These are phyloP conservation scores for Mus spicilegus DNA, from an alignment of 2,113 vertebrate species.

Conservation along the genomic window DNA sequence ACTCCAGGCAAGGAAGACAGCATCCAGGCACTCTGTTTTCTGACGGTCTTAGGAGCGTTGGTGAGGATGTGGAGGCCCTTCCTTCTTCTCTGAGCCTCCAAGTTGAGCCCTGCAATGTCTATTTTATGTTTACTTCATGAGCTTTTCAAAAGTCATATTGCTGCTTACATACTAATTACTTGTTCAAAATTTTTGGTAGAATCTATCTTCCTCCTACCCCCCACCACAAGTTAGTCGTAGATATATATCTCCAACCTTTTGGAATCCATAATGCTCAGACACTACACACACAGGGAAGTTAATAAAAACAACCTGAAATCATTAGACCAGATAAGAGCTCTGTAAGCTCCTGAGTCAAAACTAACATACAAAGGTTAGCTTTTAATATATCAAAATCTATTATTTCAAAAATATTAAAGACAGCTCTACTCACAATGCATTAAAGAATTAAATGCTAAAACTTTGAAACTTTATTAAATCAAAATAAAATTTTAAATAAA, in stretches of 20 bases:
- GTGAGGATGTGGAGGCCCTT: not conserved
- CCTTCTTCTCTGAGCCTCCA: not conserved
- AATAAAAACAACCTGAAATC: not conserved
- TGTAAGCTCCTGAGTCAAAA: not conserved
- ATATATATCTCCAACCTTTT: not conserved
- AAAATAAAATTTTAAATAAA: constrained; percentile 20
- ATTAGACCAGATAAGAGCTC: not conserved
- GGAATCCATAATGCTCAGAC: not conserved
- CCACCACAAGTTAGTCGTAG: not conserved
- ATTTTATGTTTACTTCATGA: not conserved
- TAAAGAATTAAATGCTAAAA: not conserved
- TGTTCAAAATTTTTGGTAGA: not conserved
- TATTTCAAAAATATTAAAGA: not conserved
- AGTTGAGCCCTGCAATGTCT: not conserved
- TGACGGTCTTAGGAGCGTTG: not conserved
- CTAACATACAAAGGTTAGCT: not conserved
- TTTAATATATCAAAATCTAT: not conserved
- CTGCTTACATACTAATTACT: not conserved
- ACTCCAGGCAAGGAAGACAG: not conserved
- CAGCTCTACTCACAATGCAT: not conserved
- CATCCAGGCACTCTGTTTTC: not conserved
- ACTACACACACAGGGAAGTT: not conserved
- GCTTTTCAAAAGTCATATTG: not conserved
- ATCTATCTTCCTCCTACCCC: not conserved
- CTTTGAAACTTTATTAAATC: not conserved